Base-by-base conservation (phyloP, 2,113 vertebrate species). In the Gnathonemus longibarbis region DNA sequence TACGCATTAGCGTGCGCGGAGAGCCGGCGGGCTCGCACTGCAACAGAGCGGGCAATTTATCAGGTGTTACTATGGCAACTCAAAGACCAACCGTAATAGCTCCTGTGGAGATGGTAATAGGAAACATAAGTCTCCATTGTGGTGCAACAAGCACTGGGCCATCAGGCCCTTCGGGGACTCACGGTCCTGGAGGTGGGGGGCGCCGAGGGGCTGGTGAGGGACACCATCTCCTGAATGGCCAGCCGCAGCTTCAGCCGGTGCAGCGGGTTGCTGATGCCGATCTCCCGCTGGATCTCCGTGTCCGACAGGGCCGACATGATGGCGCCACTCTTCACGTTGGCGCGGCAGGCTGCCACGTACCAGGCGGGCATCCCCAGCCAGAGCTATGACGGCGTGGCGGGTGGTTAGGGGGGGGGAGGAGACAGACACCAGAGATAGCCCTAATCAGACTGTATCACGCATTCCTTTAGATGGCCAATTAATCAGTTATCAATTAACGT, bases 211-310 rank as follows among this genome's bases (percentile, higher is more conserved):
- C 98, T 99, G 62, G 98, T 99, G 77, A 99, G 96, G 49, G 98
- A 99, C 5, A 99, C 98, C 98, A 99, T 99, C 94, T 99, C 98
- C 94, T 99, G 98, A 95, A 99, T 99, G 90, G 98, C 98, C 91
- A 99, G 92, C 9, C 98, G 96, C 0, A 99, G 97, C 89, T 99
- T 99, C 91, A 99, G 95, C 84, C 98, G 97, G 94, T 99, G 98
- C 77, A 99, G 96, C 2, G 98, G 98, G 91, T 99, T 99, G 92
- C 98, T 99, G 94, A 99, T 99, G 9, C 98, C 98, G 56, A 99
- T 99, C 95, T 99, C 98, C 90, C 98, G 96, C 95, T 99, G 98
- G 93, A 99, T 99, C 95, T 99, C 98, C 0, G 98, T 99, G 93
- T 99, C 98, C 0, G 98, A 99, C 87, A 99, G 92, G 9, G 98